Evolutionary conservation across 1,140 invertebrate species (phyloP), one percentile per base, ranked within the genome.

Genomic region (Aphaenogaster rudis): DNA sequence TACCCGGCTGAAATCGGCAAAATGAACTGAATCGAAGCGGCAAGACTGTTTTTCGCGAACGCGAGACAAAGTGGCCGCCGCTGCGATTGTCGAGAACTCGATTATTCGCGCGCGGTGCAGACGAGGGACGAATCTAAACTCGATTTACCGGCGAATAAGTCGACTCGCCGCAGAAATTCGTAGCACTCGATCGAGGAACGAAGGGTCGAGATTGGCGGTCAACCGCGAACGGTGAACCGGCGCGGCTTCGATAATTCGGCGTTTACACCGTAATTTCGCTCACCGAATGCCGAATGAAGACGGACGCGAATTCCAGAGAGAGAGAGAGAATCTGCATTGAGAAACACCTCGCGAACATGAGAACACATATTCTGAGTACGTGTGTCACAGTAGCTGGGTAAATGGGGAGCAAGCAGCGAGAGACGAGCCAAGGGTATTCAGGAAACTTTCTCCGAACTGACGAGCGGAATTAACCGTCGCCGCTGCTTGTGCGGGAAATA

Each of bases 141-240:
- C 88, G 81, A 86, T 89, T 89, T 86, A 74, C 64, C 57, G 45
- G 45, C 48, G 45, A 86, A 86, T 88, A 89, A 88, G 88, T 86
- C 72, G 67, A 59, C 57, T 15, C 33, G 54, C 71, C 71, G 59
- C 77, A 89, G 84, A 89, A 90, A 89, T 87, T 89, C 84, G 88
- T 77, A 81, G 78, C 15, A 21, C 69, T 28, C 61, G 88, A 88
- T 87, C 88, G 89, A 72, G 72, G 57, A 80, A 48, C 64, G 87
- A 48, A 63, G 77, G 86, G 50, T 69, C 57, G 85, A 90, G 88
- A 90, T 87, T 90, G 86, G 88, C 88, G 88, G 89, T 90, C 84
- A 85, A 90, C 88, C 88, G 84, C 88, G 88, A 81, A 86, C 88
- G 88, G 76, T 90, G 88, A 86, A 90, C 74, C 88, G 88, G 39